Conservation (phyloP, 2,888 invertebrate species). For the Catocala fraxini region DNA sequence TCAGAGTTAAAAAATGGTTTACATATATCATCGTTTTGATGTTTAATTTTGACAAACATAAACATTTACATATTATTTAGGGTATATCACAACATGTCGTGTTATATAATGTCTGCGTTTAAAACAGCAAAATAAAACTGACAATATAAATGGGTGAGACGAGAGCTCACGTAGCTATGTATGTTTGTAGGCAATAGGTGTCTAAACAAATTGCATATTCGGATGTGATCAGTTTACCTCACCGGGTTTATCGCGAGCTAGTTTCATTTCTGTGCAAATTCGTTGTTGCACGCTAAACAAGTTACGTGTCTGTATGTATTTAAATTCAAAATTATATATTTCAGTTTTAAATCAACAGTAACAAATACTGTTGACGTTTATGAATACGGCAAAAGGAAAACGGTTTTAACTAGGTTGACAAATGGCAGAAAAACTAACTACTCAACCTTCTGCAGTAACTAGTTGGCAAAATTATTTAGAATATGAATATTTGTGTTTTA, state of each 20-base stretch:
- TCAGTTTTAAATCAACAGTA: constrained; percentile 17
- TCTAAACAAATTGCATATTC: constrained; percentile 57
- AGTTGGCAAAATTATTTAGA: neutral
- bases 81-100: too few species aligned
- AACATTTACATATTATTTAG: too few species aligned
- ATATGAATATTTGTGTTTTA: too few species aligned
- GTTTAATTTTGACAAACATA: too few species aligned
- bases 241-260: constrained; percentile 17
- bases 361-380: constrained; percentile 31
- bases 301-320: constrained; percentile 34
- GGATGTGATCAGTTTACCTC: constrained; percentile 59
- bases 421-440: constrained; percentile 4
- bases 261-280: constrained; percentile 31
- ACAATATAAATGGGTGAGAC: constrained; percentile 1
- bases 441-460: neutral
- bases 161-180: constrained; percentile 7
- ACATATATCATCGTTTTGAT: too few species aligned
- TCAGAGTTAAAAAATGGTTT: too few species aligned
- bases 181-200: constrained; percentile 46
- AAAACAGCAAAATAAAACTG: constrained; percentile 4
- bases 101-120: too few species aligned
- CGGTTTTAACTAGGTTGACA: constrained; percentile 12
- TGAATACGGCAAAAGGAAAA: constrained; percentile 17
- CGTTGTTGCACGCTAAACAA: constrained; percentile 26
- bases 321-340: constrained; percentile 31